Base-by-base conservation (phyloP, 2,113 vertebrate species). In the Lontra canadensis region DNA sequence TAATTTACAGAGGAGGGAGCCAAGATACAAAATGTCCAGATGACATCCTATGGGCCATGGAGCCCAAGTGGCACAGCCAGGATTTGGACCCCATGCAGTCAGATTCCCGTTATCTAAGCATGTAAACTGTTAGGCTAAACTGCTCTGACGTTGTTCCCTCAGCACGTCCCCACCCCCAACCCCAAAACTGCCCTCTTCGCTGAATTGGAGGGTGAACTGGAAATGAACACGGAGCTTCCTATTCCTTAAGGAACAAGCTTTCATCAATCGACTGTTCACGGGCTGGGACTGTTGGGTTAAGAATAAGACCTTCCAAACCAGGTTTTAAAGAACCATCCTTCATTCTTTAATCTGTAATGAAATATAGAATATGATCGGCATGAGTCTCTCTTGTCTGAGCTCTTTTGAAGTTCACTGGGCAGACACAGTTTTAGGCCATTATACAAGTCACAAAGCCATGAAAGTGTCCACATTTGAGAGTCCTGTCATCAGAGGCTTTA, bases 341-440 rank as follows among this genome's bases (percentile, higher is more conserved):
- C 79, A n/a, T 61, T 97, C 76, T 94, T 97, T 88, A 96, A 96
- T 95, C 81, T 93, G 52, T 83, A 86, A 61, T 71, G 55, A 96
- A 91, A 95, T 79, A 94, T 21, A 91, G 26, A 74, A 63, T 42
- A 55, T 67, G 31, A 67, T 34, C 14, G 1, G 63, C 29, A 36
- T 69, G 86, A 95, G 73, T 65, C 57, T 95, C 74, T 76, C 92
- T 78, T 36, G 36, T 47, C 76, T 42, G 31, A 95, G 63, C 39
- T 90, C 49, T 73, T 94, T 93, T 0, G 25, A 96, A 95, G 80
- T 88, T 76, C 80, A 47, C 83, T 96, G 10, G 44, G 81, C 20
- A 44, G 83, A 78, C 44, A 80, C 63, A 71, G 39, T 96, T 82
- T 94, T 90, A 96, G 88, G 44, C 55, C 86, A 91, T 73, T 63